Base-by-base conservation (phyloP, 2,113 vertebrate genomes). In the Rhineura floridana region DNA sequence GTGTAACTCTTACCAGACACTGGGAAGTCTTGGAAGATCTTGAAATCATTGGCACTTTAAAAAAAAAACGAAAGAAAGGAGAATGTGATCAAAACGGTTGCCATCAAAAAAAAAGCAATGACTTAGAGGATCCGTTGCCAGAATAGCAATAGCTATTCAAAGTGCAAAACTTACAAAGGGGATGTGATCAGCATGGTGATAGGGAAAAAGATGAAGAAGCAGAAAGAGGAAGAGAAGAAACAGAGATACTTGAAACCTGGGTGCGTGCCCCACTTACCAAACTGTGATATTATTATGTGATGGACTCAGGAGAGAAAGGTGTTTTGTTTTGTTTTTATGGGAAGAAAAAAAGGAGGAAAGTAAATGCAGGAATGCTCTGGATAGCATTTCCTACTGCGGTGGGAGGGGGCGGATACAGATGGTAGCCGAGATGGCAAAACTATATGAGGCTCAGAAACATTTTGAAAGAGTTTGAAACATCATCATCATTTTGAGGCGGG, bases 131-230 rank as follows among this genome's bases (percentile, higher is more conserved):
- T 59, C 23, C 73, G 63, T 23, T 84, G 55, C 84, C 46, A 76
- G 83, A 83, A 63, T 55, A 85, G 13, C 23, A 63, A 76, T 19
- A 17, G 48, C 62, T 86, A 82, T 65, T 79, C 88, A 92, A 88
- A 88, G 87, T 77, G 81, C 33, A 93, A 93, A 75, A 65, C 65
- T n/a, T 77, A 84, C 67, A 83, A 90, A 90, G 65, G 81, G 9
- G 81, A 23, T 39, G 42, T 69, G 88, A 0, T 0, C 1, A 23
- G 50, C 86, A 23, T 44, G 17, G 86, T 65, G 81, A 80, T 1
- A 48, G 19, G 39, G 9, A 67, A 19, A 19, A 19, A 19, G 17
- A 59, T 3, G 55, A 11, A 4, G 65, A 90, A 84, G 81, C 5
- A 67, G 69, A 2, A 3, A 25, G n/a, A 65, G 21, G 55, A 28